A percentile compares a stretch with the other conserved stretches of the same genome.
Conservation (phyloP, 2,113 vertebrate genomes). For the Rhynchomys soricoides region DNA sequence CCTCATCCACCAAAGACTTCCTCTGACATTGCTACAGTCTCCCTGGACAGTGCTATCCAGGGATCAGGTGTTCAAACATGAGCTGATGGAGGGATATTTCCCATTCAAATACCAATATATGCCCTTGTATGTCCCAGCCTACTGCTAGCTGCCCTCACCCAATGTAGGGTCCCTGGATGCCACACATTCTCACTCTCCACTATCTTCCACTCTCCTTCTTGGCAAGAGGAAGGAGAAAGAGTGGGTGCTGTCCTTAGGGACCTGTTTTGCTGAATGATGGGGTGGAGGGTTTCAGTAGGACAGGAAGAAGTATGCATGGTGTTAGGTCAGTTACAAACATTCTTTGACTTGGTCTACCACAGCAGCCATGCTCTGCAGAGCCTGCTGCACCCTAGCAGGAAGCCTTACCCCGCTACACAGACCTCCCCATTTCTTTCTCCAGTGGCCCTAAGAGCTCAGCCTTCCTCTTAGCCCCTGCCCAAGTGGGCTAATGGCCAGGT, state of each 20-base stretch:
- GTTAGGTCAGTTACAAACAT: background rate
- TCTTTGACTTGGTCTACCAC: background rate
- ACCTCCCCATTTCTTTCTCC: background rate
- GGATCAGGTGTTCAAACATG: background rate
- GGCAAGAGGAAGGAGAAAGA: background rate
- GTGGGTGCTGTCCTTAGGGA: background rate
- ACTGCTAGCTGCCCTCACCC: background rate
- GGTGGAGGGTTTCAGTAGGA: background rate
- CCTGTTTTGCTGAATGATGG: background rate
- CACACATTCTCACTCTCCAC: rapidly evolving
- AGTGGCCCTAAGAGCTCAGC: background rate
- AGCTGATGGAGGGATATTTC: background rate
- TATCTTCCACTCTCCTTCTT: background rate
- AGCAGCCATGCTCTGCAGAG: background rate
- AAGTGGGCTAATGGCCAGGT: background rate
- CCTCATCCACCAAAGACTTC: background rate
- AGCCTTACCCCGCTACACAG: background rate
- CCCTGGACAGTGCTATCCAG: background rate
- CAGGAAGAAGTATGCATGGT: background rate
- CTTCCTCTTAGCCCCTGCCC: background rate
- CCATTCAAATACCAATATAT: background rate
- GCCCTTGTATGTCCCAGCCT: background rate
- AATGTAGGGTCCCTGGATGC: no score
- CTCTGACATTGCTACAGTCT: background rate
- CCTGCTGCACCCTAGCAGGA: background rate